Evolutionary conservation across 2,797 vertebrate species (phyloP).

Genomic region (Taenioides sp.): DNA sequence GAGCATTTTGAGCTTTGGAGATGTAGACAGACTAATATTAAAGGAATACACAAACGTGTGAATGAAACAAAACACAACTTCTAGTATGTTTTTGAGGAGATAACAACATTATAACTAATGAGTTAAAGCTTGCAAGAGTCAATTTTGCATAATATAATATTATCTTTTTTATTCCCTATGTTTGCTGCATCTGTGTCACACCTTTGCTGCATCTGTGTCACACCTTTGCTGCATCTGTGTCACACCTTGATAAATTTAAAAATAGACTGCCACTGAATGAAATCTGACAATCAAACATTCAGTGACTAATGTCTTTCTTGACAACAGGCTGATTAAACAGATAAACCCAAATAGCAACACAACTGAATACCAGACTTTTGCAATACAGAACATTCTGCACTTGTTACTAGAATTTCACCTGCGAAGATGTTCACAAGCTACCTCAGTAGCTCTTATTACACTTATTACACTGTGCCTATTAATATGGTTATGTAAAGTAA

Average conservation of each 20-base stretch:
- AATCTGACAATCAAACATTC: neutral
- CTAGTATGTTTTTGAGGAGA: too few species aligned
- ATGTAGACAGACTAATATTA: too few species aligned
- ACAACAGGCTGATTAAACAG: neutral
- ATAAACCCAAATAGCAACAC: neutral
- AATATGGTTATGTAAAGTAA: neutral
- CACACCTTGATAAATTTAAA: neutral
- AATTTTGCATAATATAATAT: too few species aligned
- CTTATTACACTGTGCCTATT: too few species aligned
- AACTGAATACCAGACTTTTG: neutral
- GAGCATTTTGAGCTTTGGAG: too few species aligned
- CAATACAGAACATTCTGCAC: neutral
- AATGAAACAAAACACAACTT: too few species aligned
- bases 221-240: neutral
- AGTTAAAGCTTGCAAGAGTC: too few species aligned
- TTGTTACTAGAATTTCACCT: neutral
- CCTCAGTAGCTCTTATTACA: neutral
- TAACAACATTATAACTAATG: too few species aligned
- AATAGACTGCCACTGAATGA: neutral
- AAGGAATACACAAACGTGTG: too few species aligned
- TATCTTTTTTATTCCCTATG: too few species aligned
- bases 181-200: neutral
- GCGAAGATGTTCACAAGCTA: neutral
- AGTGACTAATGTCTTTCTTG: neutral
- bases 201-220: neutral